Base-by-base conservation (phyloP, 2,113 vertebrate genomes). In the Maccullochella peelii region DNA sequence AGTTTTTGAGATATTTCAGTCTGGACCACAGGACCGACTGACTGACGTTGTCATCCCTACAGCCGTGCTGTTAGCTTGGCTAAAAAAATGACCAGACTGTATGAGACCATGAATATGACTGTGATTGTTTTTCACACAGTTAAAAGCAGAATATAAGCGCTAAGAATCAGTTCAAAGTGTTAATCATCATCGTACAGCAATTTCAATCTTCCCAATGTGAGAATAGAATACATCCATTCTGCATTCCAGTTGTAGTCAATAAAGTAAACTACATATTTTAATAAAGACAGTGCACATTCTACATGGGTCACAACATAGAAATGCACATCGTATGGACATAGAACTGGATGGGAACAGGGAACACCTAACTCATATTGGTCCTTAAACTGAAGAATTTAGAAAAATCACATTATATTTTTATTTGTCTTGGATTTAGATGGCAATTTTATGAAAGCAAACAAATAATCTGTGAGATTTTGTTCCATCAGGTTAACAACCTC, bases 381-480 rank as follows among this genome's bases (percentile, higher is more conserved):
- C 5, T 23, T 42, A 20, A 65, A 25, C 4, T 4, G 6, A 30
- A 8, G 40, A 62, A 7, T 14, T 9, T 33, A 9, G 30, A 74
- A 15, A 67, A 57, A 27, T 33, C 20, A 70, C 11, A 58, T 47
- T n/a, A 36, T 16, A 55, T 55, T 69, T 50, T 47, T 8, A 57
- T 65, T 76, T 21, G 5, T 52, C 23, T 85, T 40, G 12, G 23
- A 58, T 70, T 83, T 66, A 25, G 23, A 0, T 6, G 0, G 63
- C n/a, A 27, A 15, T 65, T 58, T 84, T 27, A 44, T 38, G 14
- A 71, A 42, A 66, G 15, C 6, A 81, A 81, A 73, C 18, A 63
- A 77, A 55, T n/a, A 0, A 68, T 42, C 18, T 18, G 12, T n/a
- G 49, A 23, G 4, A 73, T 42, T 30, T 16, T 50, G 21, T 67